phyloP scores from a whole-genome alignment of 2,113 vertebrate species.

The Actinemys pallida region DNA sequence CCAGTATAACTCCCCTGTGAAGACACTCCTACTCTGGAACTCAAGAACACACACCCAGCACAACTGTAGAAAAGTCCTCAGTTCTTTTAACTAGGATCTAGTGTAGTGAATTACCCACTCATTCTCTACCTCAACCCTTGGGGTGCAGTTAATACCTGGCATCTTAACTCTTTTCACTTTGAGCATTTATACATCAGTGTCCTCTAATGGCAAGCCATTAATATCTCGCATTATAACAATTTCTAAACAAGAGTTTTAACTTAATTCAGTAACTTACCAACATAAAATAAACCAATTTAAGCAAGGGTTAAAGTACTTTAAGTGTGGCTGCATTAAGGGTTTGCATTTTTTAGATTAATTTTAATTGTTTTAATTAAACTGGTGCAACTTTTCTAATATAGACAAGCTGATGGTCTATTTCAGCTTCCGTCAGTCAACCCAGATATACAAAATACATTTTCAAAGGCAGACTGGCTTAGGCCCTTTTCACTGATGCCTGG shows the following conservation, averaged over 20 bases:
- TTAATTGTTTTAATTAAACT: background rate
- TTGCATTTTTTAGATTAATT: background rate
- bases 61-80: background rate
- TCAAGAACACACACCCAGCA: background rate
- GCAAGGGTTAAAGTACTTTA: background rate
- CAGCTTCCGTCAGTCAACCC: background rate
- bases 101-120: background rate
- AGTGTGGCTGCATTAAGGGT: background rate
- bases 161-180: background rate
- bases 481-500: background rate
- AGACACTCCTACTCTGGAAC: background rate
- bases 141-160: background rate
- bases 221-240: background rate
- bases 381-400: fast-evolving
- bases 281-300: background rate
- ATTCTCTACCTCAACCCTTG: background rate
- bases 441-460: fast-evolving
- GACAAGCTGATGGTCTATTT: background rate
- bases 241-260: background rate
- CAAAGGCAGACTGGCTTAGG: background rate
- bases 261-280: background rate
- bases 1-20: background rate
- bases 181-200: background rate
- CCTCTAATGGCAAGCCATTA: background rate
- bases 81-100: background rate